These are phyloP conservation scores for Myrmecophaga tridactyla DNA, from an alignment of 2,113 vertebrate species.

Conservation along the genomic window DNA sequence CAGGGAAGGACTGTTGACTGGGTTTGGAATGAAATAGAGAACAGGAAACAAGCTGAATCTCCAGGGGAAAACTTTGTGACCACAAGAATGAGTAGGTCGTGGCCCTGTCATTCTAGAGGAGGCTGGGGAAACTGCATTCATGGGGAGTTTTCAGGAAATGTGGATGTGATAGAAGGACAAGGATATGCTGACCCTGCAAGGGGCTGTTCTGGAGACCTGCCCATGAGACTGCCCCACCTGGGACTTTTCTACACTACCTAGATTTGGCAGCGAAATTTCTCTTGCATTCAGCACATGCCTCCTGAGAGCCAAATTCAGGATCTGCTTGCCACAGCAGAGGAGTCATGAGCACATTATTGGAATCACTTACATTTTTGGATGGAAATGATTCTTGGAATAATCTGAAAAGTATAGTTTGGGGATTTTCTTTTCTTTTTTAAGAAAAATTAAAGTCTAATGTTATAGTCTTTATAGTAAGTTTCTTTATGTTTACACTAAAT, in stretches of 20 bases:
- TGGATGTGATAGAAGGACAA: not conserved
- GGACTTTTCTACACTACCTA: not conserved
- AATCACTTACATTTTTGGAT: not conserved
- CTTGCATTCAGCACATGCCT: not conserved
- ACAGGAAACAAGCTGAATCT: slow-evolving; percentile 32
- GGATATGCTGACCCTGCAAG: not conserved
- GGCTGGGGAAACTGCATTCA: not conserved
- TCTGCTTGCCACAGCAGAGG: not conserved
- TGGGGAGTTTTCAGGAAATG: not conserved
- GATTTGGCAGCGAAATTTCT: not conserved
- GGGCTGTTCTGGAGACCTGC: not conserved
- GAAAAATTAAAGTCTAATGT: not conserved
- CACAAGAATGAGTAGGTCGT: not conserved
- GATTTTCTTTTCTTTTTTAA: not conserved
- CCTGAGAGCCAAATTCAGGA: not conserved
- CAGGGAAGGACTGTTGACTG: not conserved
- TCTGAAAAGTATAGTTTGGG: not conserved
- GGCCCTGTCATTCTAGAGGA: slow-evolving; percentile 5
- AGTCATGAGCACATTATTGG: not conserved
- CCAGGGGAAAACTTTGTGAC: not conserved
- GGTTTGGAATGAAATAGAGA: slow-evolving; percentile 25
- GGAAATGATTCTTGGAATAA: not conserved
- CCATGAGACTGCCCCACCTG: accelerated
- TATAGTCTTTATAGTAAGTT: not conserved
- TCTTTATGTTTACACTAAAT: not conserved